Conservation (phyloP, 1,140 invertebrate species). For the Atta cephalotes region DNA sequence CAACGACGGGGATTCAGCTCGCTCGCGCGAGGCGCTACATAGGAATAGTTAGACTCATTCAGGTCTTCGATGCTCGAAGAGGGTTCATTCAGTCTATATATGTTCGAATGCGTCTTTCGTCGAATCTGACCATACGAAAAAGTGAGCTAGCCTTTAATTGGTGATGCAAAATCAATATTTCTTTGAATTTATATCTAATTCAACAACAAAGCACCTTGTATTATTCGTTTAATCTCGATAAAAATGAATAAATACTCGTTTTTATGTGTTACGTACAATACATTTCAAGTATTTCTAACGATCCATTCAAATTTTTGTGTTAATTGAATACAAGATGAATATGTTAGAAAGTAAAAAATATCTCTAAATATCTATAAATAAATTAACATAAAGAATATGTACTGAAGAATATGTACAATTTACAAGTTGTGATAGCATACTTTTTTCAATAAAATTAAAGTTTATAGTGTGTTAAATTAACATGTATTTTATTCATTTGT, state of each 20-base stretch:
- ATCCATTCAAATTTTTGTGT: too few species aligned
- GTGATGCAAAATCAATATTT: neutral
- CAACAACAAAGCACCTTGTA: neutral
- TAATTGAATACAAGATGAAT: too few species aligned
- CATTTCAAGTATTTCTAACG: too few species aligned
- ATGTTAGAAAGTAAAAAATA: too few species aligned
- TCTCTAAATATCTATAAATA: too few species aligned
- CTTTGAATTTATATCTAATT: neutral
- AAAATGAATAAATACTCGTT: neutral
- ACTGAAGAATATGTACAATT: too few species aligned
- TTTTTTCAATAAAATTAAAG: too few species aligned
- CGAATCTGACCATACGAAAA: constrained; percentile 61
- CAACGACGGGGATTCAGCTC: constrained; percentile 60
- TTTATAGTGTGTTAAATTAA: too few species aligned
- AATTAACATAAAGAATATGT: too few species aligned
- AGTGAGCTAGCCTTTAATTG: constrained; percentile 65
- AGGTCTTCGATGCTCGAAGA: constrained; percentile 63
- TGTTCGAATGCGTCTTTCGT: constrained; percentile 24
- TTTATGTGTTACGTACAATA: too few species aligned
- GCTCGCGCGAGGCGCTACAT: constrained; percentile 53
- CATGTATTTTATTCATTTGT: too few species aligned
- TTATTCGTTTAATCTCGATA: neutral
- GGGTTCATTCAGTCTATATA: constrained; percentile 76
- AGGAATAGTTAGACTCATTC: constrained; percentile 79
- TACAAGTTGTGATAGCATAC: too few species aligned